Conservation (phyloP, 1,140 invertebrate genomes). For the Xylocopa sonorina region DNA sequence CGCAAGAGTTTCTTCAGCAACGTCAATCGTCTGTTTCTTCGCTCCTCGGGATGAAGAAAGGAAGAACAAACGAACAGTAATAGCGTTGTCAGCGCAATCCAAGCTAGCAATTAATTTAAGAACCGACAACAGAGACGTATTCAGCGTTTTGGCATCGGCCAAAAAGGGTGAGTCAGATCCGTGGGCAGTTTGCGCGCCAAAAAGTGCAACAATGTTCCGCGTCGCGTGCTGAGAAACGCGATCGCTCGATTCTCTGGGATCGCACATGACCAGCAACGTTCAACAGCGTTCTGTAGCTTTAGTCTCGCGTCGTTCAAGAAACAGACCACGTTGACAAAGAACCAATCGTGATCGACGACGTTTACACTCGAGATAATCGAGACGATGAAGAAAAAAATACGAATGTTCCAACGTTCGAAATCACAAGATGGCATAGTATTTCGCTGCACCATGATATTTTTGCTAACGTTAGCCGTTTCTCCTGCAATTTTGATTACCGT, state of each 20-base stretch:
- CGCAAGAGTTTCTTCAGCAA: neutral
- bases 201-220: neutral
- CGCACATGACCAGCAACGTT: neutral
- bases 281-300: neutral
- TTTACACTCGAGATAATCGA: neutral
- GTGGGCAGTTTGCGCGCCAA: neutral
- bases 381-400: neutral
- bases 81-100: conserved; percentile 1
- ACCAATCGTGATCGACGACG: neutral
- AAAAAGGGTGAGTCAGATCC: neutral
- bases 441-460: neutral
- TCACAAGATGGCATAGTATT: neutral
- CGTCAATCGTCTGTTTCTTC: neutral
- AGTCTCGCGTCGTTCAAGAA: neutral
- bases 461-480: neutral
- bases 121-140: neutral
- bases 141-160: neutral
- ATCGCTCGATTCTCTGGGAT: neutral
- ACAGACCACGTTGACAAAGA: neutral
- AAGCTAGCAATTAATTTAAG: neutral
- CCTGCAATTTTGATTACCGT: neutral
- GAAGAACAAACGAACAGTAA: neutral
- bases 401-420: neutral
- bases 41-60: neutral
- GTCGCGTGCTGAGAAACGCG: too few relatives aligned